phyloP scores from a whole-genome alignment of 2,888 invertebrate species.

The Macrophya annulata region DNA sequence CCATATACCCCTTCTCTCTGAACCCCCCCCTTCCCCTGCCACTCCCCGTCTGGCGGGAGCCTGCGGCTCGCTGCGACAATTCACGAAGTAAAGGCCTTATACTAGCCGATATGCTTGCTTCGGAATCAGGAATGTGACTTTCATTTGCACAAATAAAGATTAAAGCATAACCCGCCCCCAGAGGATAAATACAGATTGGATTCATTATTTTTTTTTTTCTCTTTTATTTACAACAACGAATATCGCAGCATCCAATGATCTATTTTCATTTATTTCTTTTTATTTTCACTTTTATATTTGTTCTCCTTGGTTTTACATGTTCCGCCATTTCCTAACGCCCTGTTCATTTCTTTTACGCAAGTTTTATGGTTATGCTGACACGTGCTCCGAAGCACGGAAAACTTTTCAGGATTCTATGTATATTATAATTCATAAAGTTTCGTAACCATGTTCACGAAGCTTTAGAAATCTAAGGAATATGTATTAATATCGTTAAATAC shows the following conservation, averaged over 20 bases:
- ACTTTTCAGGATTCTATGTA: slow-evolving; percentile 6
- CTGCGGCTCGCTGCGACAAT: slow-evolving; percentile 41
- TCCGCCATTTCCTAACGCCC: slow-evolving; percentile 29
- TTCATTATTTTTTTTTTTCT: not conserved
- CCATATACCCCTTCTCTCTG: not conserved
- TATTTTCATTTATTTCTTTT: not conserved
- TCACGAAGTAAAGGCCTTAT: not conserved
- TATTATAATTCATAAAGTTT: not conserved
- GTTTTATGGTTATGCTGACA: slow-evolving; percentile 36
- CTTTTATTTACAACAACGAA: not conserved
- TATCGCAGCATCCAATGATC: not conserved
- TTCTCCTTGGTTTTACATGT: not conserved
- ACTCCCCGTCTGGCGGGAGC: slow-evolving; percentile 25
- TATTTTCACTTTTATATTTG: not conserved
- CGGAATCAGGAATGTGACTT: slow-evolving; percentile 40
- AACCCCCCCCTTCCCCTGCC: slow-evolving; percentile 36
- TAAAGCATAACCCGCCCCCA: slow-evolving; percentile 13
- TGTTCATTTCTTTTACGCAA: slow-evolving; percentile 19
- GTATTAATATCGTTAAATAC: not conserved
- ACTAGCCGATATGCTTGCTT: slow-evolving; percentile 12
- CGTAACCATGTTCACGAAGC: not conserved
- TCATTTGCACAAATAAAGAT: slow-evolving; percentile 47
- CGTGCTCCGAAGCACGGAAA: not conserved
- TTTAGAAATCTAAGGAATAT: not conserved
- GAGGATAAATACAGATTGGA: not conserved